Evolutionary conservation across 2,797 vertebrate species (phyloP), one percentile per base, ranked within the genome.

Genomic region (Fringilla coelebs): DNA sequence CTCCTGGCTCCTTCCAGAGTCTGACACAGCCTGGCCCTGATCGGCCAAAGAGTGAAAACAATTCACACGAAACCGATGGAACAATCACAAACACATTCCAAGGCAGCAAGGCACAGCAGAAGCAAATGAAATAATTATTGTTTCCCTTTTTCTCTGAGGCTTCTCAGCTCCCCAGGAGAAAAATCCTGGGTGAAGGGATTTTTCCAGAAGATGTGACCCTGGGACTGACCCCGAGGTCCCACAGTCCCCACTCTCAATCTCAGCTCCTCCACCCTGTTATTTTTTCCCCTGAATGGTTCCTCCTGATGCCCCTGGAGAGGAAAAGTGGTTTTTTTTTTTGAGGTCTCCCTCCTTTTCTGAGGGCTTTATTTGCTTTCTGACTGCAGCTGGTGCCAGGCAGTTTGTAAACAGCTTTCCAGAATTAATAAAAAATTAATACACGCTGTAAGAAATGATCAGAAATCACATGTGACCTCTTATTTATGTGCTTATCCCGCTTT

Each of bases 391-490:
- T 24, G 76, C 72, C 90, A 85, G 63, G 19, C 21, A 55, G 26
- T 73, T 89, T 74, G 72, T 80, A 96, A 96, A 95, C 9, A 91
- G 72, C 76, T 81, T 78, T 65, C 65, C 26, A 46, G 60, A 65
- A 73, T 77, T 46, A 93, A 83, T 96, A 89, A 89, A 92, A 89
- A 92, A 89, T 96, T 85, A 85, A 95, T 71, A 17, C 9, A 52
- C 0, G 2, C 89, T 80, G 55, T 75, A 88, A 93, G 65, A 90
- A 94, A 71, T 34, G 13, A 92, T 74, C 89, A 51, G 62, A 84
- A 96, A 43, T 85, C 91, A 83, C 76, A 88, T 72, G 80, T 78
- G 77, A 83, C 85, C 93, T 86, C 85, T 88, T 89, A 85, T 81
- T 96, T 88, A 90, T 78, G 73, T 73, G 66, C 76, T 95, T 94